Base-by-base conservation (phyloP, 2,888 invertebrate species). In the Polyommatus icarus region DNA sequence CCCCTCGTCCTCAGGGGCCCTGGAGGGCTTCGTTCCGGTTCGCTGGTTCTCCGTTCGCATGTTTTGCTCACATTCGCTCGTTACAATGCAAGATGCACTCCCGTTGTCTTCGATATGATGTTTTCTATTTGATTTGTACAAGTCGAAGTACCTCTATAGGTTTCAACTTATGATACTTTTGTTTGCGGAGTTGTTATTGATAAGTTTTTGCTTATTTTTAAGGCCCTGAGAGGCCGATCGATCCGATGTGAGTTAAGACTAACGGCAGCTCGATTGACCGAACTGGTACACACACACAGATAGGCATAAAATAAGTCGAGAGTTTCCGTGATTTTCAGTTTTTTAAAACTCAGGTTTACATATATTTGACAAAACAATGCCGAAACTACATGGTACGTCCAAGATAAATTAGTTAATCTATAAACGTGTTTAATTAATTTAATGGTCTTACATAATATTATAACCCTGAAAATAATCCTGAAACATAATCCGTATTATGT, bases 1-100 rank as follows among this genome's bases (percentile, higher is more conserved):
- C 15, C 50, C 4, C 50, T 3, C 15, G 15, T 36, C 36, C 67
- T 67, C 6, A 18, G 67, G 61, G 29, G 15, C 67, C 29, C 29
- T 67, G 29, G 32, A 67, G 67, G 67, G 32, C 29, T 24, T 67
- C 67, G 67, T 67, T 67, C 67, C 67, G 29, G 67, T 67, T 32
- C 32, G 29, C 32, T 15, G 67, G 18, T 18, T 29, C 67, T 32
- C 67, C 6, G 29, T 18, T 29, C 29, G 0, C 29, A 29, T 18
- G 29, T 24, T 67, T 67, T 67, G 29, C 67, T 67, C 67, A 32
- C 18, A 29, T 67, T 15, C 67, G 15, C 29, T 67, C 15, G 24
- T 24, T 24, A 29, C 29, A 15, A 67, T 18, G 15, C 67, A 67
- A 67, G 18, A 32, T 32, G 67, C 67, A 67, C 4, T 29, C 29